Conservation (phyloP, 2,113 vertebrate species). For the Ginglymostoma cirratum region DNA sequence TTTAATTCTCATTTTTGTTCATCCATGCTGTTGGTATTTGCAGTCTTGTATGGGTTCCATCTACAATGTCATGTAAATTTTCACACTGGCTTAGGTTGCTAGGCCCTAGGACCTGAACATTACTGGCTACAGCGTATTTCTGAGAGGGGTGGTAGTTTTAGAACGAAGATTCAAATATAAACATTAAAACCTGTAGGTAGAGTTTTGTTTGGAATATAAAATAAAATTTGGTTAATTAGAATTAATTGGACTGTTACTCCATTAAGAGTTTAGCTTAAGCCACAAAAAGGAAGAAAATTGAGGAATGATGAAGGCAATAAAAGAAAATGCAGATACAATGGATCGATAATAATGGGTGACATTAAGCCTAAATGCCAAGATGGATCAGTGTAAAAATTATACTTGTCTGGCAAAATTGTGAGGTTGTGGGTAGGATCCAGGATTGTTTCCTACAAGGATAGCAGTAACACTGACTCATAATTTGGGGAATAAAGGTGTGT, state of each 20-base stretch:
- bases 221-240: neutral
- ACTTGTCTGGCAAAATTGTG: no score
- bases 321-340: neutral
- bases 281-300: neutral
- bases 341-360: neutral
- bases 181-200: neutral
- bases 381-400: neutral
- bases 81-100: neutral
- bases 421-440: neutral
- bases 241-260: neutral
- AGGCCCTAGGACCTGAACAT: neutral
- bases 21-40: neutral
- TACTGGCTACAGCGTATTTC: neutral
- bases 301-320: neutral
- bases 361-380: neutral
- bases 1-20: neutral
- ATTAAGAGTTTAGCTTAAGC: neutral
- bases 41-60: neutral
- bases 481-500: neutral
- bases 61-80: neutral
- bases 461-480: neutral
- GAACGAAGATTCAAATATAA: neutral
- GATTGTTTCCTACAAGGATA: neutral
- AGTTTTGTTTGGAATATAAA: no score
- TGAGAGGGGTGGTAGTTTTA: neutral